Evolutionary conservation across 2,888 invertebrate species (phyloP).

Genomic region (Volucella inanis): DNA sequence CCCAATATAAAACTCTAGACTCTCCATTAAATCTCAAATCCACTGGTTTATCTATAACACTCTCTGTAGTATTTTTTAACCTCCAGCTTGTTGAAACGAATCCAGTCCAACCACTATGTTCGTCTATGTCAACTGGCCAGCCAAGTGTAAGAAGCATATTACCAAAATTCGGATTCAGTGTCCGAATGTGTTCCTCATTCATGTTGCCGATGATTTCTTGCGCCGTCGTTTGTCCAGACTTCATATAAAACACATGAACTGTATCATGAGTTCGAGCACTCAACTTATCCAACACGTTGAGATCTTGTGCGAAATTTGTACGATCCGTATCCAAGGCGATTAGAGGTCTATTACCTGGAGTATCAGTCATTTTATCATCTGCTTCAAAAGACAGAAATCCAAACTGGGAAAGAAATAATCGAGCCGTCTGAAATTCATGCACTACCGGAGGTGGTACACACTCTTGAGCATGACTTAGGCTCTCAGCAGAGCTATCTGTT

Average conservation of each 20-base stretch:
- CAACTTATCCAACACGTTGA: constrained; percentile 92
- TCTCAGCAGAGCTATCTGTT: constrained; percentile 82
- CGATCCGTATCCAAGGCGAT: constrained; percentile 82
- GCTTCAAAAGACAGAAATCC: constrained; percentile 90
- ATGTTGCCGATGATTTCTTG: constrained; percentile 88
- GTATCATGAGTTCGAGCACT: constrained; percentile 95
- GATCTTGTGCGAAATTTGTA: constrained; percentile 89
- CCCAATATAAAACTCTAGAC: constrained; percentile 95
- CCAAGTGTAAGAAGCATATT: constrained; percentile 90
- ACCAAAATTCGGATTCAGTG: constrained; percentile 84
- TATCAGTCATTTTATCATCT: constrained; percentile 82
- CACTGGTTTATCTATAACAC: constrained; percentile 82
- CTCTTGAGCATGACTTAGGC: constrained; percentile 86
- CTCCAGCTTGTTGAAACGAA: constrained; percentile 94
- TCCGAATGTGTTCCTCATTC: constrained; percentile 80
- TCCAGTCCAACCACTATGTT: constrained; percentile 98
- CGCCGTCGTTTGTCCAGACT: constrained; percentile 91
- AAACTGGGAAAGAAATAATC: constrained; percentile 97
- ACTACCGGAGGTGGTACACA: constrained; percentile 91
- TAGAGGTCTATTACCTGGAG: constrained; percentile 79
- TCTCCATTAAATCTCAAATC: constrained; percentile 92
- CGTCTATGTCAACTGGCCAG: constrained; percentile 92
- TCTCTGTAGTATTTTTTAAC: constrained; percentile 80
- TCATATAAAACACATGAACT: constrained; percentile 96
- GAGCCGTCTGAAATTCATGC: constrained; percentile 97